These are phyloP conservation scores for Actenoides lindsayi DNA, from an alignment of 2,113 vertebrate species.

Conservation along the genomic window DNA sequence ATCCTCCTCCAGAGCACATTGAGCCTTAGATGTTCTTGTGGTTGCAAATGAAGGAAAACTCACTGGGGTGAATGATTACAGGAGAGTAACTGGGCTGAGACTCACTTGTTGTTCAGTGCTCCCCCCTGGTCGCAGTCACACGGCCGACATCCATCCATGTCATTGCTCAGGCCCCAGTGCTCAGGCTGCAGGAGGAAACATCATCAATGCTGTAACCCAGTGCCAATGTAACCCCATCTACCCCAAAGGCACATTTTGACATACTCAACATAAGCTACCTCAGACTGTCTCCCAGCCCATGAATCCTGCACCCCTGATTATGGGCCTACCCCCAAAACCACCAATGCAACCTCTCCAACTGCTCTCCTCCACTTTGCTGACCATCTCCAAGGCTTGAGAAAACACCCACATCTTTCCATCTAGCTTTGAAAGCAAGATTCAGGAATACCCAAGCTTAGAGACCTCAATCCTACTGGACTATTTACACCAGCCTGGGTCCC, in stretches of 20 bases:
- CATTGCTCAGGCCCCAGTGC: conserved; percentile 96
- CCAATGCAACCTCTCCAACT: neutral
- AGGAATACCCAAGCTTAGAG: neutral
- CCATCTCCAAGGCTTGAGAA: neutral
- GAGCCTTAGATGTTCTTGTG: neutral
- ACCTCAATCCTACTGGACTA: neutral
- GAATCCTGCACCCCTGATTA: neutral
- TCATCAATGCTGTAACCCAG: neutral
- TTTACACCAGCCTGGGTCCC: neutral
- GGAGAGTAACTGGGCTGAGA: neutral
- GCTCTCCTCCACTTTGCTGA: neutral
- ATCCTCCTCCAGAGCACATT: neutral
- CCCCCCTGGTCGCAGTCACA: conserved; percentile 96
- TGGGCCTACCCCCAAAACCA: neutral
- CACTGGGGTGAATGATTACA: neutral
- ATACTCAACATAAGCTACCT: neutral
- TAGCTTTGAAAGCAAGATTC: neutral
- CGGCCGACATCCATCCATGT: conserved; percentile 92
- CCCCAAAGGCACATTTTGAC: neutral
- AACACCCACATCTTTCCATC: neutral
- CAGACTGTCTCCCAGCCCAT: neutral
- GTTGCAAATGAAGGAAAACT: neutral
- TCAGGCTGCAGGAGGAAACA: conserved; percentile 80
- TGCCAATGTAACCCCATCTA: neutral
- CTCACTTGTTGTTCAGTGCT: conserved; percentile 90